Evolutionary conservation across 2,113 vertebrate species (phyloP).

Genomic region (Brachyhypopomus gauderio): DNA sequence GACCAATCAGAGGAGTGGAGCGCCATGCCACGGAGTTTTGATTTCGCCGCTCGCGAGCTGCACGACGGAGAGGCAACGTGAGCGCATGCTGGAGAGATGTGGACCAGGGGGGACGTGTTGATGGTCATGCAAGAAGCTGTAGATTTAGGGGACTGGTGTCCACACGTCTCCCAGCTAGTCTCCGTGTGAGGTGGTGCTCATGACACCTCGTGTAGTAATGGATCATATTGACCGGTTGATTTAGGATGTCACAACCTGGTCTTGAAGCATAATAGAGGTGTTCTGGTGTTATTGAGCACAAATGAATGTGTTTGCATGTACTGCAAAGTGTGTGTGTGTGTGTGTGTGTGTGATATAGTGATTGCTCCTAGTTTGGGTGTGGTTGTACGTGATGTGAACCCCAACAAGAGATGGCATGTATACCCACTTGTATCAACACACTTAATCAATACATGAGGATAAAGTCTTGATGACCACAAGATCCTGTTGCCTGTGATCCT

Average conservation of each 20-base stretch:
- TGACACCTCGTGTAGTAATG: not conserved
- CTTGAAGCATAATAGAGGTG: not conserved
- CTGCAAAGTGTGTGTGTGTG: not conserved
- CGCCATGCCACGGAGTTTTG: slow-evolving; percentile 75
- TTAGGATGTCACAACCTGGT: not conserved
- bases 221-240: not conserved
- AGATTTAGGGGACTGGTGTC: not conserved
- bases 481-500: not conserved
- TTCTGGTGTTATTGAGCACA: not conserved
- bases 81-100: slow-evolving; percentile 28
- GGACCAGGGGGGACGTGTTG: not conserved
- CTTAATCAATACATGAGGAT: slow-evolving; percentile 44
- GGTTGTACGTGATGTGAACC: slow-evolving; percentile 50
- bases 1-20: slow-evolving; percentile 68
- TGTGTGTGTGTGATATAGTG: slow-evolving; percentile 13
- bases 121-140: slow-evolving; percentile 5
- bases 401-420: slow-evolving; percentile 35
- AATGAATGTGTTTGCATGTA: slow-evolving; percentile 6
- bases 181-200: not conserved
- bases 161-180: not conserved
- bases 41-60: slow-evolving; percentile 72
- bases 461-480: slow-evolving; percentile 17
- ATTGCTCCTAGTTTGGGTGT: slow-evolving; percentile 40
- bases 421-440: slow-evolving; percentile 9
- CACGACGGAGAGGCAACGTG: slow-evolving; percentile 22